Evolutionary conservation across 37 sponge, comb jelly and placozoan genomes (phyloP).

Genomic region (Cliona cf. orientalis): DNA sequence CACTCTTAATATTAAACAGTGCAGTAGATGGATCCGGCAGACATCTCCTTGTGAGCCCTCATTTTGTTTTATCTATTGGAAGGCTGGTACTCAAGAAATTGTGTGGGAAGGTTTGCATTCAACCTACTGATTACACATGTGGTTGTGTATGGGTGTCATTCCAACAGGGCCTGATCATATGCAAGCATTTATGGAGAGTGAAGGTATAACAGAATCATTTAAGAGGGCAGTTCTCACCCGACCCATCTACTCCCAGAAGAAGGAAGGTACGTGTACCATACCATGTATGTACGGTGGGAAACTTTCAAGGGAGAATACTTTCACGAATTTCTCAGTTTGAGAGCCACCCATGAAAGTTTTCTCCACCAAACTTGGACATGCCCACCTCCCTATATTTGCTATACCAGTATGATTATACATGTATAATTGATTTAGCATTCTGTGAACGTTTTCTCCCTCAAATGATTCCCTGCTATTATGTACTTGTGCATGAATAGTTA

Average conservation of each 20-base stretch:
- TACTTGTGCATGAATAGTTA: not conserved
- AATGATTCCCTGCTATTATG: not conserved
- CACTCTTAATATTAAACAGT: not conserved
- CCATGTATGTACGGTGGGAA: too few relatives aligned
- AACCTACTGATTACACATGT: not conserved
- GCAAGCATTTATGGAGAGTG: not conserved
- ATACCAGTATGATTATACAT: not conserved
- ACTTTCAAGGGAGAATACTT: too few relatives aligned
- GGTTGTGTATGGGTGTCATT: not conserved
- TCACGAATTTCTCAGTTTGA: too few relatives aligned
- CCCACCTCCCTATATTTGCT: not conserved
- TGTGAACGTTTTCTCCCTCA: not conserved
- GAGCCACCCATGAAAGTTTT: too few relatives aligned
- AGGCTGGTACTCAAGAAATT: not conserved
- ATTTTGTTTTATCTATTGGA: conserved; percentile 16
- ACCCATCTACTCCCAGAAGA: too few relatives aligned
- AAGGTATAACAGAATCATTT: not conserved
- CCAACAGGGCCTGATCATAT: conserved; percentile 4
- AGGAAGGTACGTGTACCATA: too few relatives aligned
- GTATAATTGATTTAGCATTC: not conserved
- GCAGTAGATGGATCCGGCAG: not conserved
- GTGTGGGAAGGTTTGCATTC: conserved; percentile 4
- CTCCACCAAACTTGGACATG: too few relatives aligned
- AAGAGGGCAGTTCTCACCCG: too few relatives aligned
- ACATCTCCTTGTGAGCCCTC: conserved; percentile 3